Conservation (phyloP, 2,797 vertebrate species). For the Arctocebus calabarensis region DNA sequence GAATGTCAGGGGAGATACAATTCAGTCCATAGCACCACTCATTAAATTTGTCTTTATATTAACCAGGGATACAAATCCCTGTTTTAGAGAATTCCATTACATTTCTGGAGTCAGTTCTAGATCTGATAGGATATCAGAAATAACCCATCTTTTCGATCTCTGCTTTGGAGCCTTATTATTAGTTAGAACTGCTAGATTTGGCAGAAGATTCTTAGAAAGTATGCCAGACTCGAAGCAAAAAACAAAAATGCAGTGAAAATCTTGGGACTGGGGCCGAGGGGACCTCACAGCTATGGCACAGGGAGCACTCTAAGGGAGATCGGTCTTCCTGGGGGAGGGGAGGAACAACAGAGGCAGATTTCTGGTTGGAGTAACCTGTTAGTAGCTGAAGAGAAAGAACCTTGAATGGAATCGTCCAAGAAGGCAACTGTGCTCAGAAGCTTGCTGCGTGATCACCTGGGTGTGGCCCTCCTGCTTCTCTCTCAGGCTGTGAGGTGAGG, state of each 20-base stretch:
- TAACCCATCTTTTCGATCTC: neutral
- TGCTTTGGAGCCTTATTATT: neutral
- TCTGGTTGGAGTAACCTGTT: neutral
- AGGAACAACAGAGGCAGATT: neutral
- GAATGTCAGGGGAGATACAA: neutral
- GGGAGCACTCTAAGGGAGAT: neutral
- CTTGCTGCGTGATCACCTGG: neutral
- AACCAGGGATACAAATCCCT: neutral
- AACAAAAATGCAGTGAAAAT: neutral
- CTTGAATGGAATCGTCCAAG: too few species aligned
- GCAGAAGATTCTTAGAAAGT: neutral
- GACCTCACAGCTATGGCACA: neutral
- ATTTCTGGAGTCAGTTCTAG: slow-evolving; percentile 10
- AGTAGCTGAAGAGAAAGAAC: neutral
- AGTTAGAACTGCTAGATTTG: neutral
- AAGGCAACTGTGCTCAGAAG: neutral
- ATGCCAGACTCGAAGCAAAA: neutral
- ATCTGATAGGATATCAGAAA: neutral
- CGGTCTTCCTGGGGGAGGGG: neutral
- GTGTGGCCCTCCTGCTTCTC: neutral
- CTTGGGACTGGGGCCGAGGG: neutral
- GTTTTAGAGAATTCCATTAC: neutral
- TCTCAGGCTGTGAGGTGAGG: neutral
- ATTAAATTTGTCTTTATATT: neutral
- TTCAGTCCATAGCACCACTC: neutral